Evolutionary conservation across 1,140 invertebrate genomes (phyloP), one percentile per base, ranked within the genome.

Genomic region (Drosophila funebris): DNA sequence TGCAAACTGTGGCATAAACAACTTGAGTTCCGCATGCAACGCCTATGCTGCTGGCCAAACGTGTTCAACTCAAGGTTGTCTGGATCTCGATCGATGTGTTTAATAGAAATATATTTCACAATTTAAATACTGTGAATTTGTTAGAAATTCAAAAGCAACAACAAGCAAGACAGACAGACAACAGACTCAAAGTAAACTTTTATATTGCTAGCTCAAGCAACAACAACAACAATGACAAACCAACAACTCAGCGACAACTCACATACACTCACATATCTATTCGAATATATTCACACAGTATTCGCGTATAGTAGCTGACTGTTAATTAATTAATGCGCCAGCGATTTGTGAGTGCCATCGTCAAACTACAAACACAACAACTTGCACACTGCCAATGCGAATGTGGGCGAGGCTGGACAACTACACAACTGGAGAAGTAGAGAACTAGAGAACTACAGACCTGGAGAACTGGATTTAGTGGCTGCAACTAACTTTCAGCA

Each of bases 241-340:
- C 60, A 20, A n/a, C n/a, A n/a, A n/a, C n/a, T n/a, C 52, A 72
- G 58, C 36, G 44, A 50, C 36, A 33, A 69, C 53, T 53, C 29
- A 24, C 27, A 41, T 48, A 24, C 20, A 52, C 24, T 31, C 33
- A 16, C 24, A 68, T 20, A 43, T 22, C 11, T 22, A 43, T 20
- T 62, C 37, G 22, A 41, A 20, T 44, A 13, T 14, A 57, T 31
- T 54, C 36, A 39, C 41, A 4, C 11, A 3, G 14, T 31, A 24
- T 56, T 48, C 41, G 43, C 27, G 16, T 67, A 67, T 73, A 54
- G 31, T 73, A 54, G 31, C 63, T 68, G 62, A 69, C 70, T 62
- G 63, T 82, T 71, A 85, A 78, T 85, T 85, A 85, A 85, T 87
- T 78, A 78, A 78, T 69, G 60, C 62, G 43, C 31, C 53, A 70